These are phyloP conservation scores for Diaperis boleti DNA, from an alignment of 2,888 invertebrate genomes.

Conservation along the genomic window DNA sequence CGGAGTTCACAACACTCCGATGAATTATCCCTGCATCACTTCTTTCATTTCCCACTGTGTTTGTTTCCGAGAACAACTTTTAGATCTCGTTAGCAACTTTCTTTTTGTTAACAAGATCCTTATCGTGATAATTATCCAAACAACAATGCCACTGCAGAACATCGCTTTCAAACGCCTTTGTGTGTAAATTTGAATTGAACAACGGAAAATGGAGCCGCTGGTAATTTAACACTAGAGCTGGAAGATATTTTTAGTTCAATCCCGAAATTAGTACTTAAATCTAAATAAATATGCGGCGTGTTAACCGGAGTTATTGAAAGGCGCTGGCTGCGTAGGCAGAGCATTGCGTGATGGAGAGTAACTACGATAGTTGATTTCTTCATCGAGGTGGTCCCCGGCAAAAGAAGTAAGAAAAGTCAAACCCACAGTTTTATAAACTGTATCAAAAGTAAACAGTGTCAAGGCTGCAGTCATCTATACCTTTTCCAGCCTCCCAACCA, in stretches of 20 bases:
- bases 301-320: conserved; percentile 31
- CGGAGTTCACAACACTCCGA: conserved; percentile 9
- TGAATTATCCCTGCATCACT: conserved; percentile 1
- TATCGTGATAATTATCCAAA: conserved; percentile 10
- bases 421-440: not conserved
- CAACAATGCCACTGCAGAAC: conserved; percentile 11
- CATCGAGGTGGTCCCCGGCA: not conserved
- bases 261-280: conserved; percentile 37
- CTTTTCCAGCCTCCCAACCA: no score
- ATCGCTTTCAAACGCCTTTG: conserved; percentile 19
- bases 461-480: no score
- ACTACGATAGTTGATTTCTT: no score
- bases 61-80: no score
- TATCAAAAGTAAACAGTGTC: not conserved
- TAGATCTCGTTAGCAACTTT: conserved; percentile 3
- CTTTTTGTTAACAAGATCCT: conserved; percentile 20
- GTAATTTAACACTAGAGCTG: conserved; percentile 46
- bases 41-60: no score
- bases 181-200: conserved; percentile 26
- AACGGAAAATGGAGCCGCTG: conserved; percentile 44
- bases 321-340: conserved; percentile 22
- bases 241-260: conserved; percentile 40
- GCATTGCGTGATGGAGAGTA: conserved; percentile 16
- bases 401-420: not conserved
- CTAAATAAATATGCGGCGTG: conserved; percentile 40